Base-by-base conservation (phyloP, 2,113 vertebrate genomes). In the Hyaena hyaena region DNA sequence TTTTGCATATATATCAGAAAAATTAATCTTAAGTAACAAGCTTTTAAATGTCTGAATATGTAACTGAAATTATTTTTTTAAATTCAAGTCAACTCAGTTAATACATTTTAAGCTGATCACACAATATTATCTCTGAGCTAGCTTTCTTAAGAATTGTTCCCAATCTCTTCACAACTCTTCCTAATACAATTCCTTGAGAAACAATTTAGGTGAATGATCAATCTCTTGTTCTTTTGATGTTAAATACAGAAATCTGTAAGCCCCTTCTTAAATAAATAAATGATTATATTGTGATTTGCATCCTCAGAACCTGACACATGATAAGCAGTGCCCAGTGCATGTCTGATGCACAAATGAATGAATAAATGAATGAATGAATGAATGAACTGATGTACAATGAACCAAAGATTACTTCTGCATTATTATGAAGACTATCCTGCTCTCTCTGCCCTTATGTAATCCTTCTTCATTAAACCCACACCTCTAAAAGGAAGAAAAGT, bases 61-160 rank as follows among this genome's bases (percentile, higher is more conserved):
- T 33, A 95, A 69, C 16, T 80, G 58, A 88, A 95, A 90, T 86
- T 61, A 95, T 58, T 93, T 84, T 94, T 24, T 88, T 96, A 96
- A 96, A 93, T 61, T 93, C 71, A 79, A 66, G 43, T 39, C 94
- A 31, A 33, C 90, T 97, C 63, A 63, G 43, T 73, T 80, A 82
- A 93, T 39, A 89, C 7, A 86, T 26, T 92, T 90, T 83, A 77
- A 87, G 55, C 14, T 86, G n/a, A 86, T 74, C 73, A 88, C 26
- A 88, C 43, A 96, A 33, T 88, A 93, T 87, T 76, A 68, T 65
- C 33, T 17, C 66, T 91, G 73, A 96, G 77, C 55, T 76, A 87
- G 0, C 61, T 74, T 91, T 95, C 77, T 69, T 89, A 69, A 95
- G 73, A 95, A 69, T 14, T 55, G 5, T 83, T 96, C 23, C 63